Conservation (phyloP, 2,888 invertebrate species). For the Gari tellinella region DNA sequence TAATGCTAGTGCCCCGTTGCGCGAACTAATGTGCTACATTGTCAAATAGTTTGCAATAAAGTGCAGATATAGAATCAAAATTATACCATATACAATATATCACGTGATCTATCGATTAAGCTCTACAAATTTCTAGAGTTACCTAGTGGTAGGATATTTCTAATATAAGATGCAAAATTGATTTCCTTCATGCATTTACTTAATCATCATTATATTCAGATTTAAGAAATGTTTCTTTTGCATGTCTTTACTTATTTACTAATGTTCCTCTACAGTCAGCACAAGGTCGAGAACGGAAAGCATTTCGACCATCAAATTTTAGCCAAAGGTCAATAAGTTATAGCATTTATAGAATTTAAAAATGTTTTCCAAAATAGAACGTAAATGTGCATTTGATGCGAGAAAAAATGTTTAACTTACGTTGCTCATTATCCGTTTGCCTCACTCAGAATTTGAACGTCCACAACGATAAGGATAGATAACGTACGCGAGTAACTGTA, state of each 20-base stretch:
- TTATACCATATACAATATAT: conserved; percentile 2
- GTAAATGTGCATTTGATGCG: not conserved
- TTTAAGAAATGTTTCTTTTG: not conserved
- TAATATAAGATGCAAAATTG: conserved; percentile 26
- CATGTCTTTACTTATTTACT: not conserved
- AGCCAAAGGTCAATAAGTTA: no score
- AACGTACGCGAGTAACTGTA: conserved; percentile 50
- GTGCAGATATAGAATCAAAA: conserved; percentile 8
- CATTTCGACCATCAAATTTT: no score
- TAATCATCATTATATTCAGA: conserved; percentile 1
- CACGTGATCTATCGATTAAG: not conserved
- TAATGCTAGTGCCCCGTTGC: no score
- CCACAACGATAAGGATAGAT: conserved; percentile 43
- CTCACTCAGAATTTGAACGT: conserved; percentile 30
- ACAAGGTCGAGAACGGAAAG: no score
- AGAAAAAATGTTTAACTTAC: conserved; percentile 16
- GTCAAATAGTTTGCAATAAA: conserved; percentile 31
- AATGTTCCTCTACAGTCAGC: no score
- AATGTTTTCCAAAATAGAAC: no score
- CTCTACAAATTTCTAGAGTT: no score
- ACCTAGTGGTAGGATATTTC: no score
- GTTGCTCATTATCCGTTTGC: conserved; percentile 49
- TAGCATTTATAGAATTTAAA: no score
- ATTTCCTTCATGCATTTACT: conserved; percentile 9
- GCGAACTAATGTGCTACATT: conserved; percentile 47